phyloP scores from a whole-genome alignment of 2,888 invertebrate species.

The Ectemnius cavifrons region DNA sequence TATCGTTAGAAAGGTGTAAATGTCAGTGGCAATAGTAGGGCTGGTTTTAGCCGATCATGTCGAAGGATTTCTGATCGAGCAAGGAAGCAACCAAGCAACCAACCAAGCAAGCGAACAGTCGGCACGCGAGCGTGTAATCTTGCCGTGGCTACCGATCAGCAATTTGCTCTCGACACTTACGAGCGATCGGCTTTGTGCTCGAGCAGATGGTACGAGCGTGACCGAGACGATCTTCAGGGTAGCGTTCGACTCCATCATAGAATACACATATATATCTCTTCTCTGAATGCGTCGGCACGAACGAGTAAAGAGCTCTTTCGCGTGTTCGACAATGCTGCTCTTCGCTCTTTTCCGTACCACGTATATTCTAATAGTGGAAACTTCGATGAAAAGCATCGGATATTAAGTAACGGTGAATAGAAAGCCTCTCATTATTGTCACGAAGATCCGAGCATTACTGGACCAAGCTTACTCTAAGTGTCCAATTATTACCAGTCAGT shows the following conservation, averaged over 20 bases:
- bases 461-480: constrained; percentile 19
- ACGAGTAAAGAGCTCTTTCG: no score
- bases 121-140: constrained; percentile 55
- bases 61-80: constrained; percentile 1
- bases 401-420: constrained; percentile 43
- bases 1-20: constrained; percentile 59
- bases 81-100: no score
- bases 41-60: background rate
- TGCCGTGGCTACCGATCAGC: constrained; percentile 55
- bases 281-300: background rate
- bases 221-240: background rate
- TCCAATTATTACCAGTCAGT: constrained; percentile 9
- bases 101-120: no score
- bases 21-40: constrained; percentile 60
- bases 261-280: no score
- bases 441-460: constrained; percentile 25
- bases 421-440: constrained; percentile 44
- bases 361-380: background rate
- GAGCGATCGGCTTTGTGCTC: constrained; percentile 3
- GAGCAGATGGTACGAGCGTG: constrained; percentile 18
- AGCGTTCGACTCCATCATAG: background rate
- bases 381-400: background rate
- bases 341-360: background rate
- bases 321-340: background rate
- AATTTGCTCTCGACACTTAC: constrained; percentile 48